A percentile compares a stretch with the other conserved stretches of the same genome.
These are phyloP conservation scores for Formica selysi DNA, from an alignment of 1,140 invertebrate species.

Conservation along the genomic window DNA sequence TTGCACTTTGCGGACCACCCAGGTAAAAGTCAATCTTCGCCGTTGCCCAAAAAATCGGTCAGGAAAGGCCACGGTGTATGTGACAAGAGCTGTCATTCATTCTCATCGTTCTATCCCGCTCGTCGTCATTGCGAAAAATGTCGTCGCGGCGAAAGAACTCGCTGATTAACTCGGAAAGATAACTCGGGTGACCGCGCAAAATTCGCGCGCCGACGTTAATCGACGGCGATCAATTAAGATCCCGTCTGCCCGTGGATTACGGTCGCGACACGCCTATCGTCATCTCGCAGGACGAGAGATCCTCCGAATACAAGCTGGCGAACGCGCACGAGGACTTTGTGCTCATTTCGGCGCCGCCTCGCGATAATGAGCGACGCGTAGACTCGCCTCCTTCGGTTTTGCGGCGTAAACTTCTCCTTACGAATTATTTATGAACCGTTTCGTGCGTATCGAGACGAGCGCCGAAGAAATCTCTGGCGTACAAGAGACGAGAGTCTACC, in stretches of 20 bases:
- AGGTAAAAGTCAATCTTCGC: neutral
- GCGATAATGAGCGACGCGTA: constrained; percentile 17
- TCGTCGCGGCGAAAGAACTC: constrained; percentile 2
- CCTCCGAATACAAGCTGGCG: too few species aligned
- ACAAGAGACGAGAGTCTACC: neutral
- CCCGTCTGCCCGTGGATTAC: neutral
- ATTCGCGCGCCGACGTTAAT: constrained; percentile 43
- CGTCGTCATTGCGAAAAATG: constrained; percentile 2
- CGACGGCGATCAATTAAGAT: constrained; percentile 57
- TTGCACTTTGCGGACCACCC: neutral
- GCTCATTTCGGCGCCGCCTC: constrained; percentile 11
- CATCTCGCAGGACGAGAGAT: neutral
- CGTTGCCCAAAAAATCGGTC: neutral
- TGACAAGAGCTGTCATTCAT: constrained; percentile 22
- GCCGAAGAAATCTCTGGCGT: neutral
- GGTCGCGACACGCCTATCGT: neutral
- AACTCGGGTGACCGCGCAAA: constrained; percentile 1
- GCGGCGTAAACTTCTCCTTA: constrained; percentile 2
- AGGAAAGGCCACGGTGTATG: constrained; percentile 12
- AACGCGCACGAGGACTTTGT: neutral
- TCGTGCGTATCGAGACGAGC: neutral
- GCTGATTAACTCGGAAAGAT: constrained; percentile 44
- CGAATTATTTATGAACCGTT: constrained; percentile 43
- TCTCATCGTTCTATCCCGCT: neutral
- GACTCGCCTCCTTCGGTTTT: neutral